These are phyloP conservation scores for Neoitamus cyanurus DNA, from an alignment of 2,888 invertebrate genomes.

Conservation along the genomic window DNA sequence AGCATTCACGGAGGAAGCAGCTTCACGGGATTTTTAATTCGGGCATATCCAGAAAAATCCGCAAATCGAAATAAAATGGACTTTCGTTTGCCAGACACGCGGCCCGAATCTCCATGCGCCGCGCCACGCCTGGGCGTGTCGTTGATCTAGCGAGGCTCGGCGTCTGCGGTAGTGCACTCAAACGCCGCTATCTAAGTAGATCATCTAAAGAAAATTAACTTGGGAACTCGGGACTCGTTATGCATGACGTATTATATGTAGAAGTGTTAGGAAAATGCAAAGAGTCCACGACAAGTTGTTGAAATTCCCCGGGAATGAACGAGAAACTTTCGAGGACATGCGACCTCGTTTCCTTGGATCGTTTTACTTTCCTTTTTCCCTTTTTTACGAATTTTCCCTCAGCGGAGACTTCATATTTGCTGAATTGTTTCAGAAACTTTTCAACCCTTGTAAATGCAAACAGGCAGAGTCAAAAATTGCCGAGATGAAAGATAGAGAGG, in stretches of 20 bases:
- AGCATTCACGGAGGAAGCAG: background rate
- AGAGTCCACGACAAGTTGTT: constrained; percentile 38
- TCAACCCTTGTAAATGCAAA: background rate
- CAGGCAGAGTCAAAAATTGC: constrained; percentile 27
- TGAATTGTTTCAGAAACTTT: constrained; percentile 35
- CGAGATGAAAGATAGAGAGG: background rate
- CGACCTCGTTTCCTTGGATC: constrained; percentile 26
- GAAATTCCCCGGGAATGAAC: constrained; percentile 26
- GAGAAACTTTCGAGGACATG: constrained; percentile 14
- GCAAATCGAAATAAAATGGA: constrained; percentile 22
- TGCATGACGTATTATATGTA: constrained; percentile 25
- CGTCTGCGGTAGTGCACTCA: background rate
- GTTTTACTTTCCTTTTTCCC: background rate
- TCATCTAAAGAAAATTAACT: constrained; percentile 44
- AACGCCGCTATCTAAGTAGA: constrained; percentile 15
- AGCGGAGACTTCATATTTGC: background rate
- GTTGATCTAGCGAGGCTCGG: background rate
- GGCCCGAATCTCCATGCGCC: background rate
- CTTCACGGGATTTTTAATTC: constrained; percentile 23
- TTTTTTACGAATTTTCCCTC: background rate
- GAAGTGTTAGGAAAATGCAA: constrained; percentile 30
- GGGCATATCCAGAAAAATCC: constrained; percentile 17
- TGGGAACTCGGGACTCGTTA: constrained; percentile 34
- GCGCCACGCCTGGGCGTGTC: background rate
- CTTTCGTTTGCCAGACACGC: background rate